These are phyloP conservation scores for Drosophila anceps DNA, from an alignment of 2,888 invertebrate genomes.

Conservation along the genomic window DNA sequence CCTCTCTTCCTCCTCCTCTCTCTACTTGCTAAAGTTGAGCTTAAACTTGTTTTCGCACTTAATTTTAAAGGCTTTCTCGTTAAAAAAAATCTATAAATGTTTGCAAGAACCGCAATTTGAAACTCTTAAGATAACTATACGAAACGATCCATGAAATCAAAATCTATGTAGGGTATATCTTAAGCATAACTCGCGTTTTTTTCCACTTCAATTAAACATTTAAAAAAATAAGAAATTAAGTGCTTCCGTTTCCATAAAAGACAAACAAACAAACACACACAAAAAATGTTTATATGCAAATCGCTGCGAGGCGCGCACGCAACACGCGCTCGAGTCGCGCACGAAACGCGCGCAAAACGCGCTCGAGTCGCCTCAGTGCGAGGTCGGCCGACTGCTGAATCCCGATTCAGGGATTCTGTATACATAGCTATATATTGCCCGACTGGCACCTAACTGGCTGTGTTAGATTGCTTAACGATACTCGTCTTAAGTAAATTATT, in stretches of 20 bases:
- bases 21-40: slow-evolving; percentile 51
- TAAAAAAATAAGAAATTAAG: slow-evolving; percentile 45
- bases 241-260: slow-evolving; percentile 44
- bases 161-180: slow-evolving; percentile 53
- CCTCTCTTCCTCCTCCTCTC: not conserved
- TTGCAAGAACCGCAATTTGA: slow-evolving; percentile 41
- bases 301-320: slow-evolving; percentile 31
- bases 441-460: slow-evolving; percentile 26
- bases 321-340: slow-evolving; percentile 18
- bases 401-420: slow-evolving; percentile 23
- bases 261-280: slow-evolving; percentile 40
- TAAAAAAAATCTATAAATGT: slow-evolving; percentile 32
- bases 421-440: slow-evolving; percentile 10
- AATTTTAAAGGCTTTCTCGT: slow-evolving; percentile 54
- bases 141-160: slow-evolving; percentile 50
- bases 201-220: slow-evolving; percentile 30
- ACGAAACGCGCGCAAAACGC: slow-evolving; percentile 26
- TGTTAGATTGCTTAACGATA: slow-evolving; percentile 46
- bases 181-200: slow-evolving; percentile 45
- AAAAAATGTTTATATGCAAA: slow-evolving; percentile 21
- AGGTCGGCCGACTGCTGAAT: slow-evolving; percentile 16
- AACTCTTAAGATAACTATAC: slow-evolving; percentile 47
- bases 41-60: slow-evolving; percentile 52
- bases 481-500: slow-evolving; percentile 33
- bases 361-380: slow-evolving; percentile 29